Base-by-base conservation (phyloP, 1,140 invertebrate species). In the Drosophila albomicans region DNA sequence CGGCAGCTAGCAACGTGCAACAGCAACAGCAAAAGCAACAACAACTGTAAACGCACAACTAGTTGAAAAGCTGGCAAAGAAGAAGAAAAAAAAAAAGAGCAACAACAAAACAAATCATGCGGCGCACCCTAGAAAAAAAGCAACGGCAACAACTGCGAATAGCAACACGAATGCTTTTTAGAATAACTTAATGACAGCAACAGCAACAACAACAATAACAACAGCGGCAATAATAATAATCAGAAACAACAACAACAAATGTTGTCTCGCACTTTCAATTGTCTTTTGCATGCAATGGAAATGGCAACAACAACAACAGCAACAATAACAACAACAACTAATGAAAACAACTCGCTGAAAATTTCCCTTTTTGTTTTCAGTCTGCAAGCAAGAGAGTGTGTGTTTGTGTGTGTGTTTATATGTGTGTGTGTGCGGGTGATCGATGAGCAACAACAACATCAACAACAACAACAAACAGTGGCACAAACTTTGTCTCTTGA, bases 211-310 rank as follows among this genome's bases (percentile, higher is more conserved):
- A 63, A 63, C 67, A 15, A 10, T 2, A 20, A 20, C 20, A 20
- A 48, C 61, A 66, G 38, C 64, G 46, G 20, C 38, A 10, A 41
- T 41, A 41, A 41, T 41, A 10, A 41, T 11, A 52, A 64, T 46
- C 13, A 43, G 35, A 63, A 67, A 43, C 30, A 49, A 43, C 25
- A 63, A 41, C n/a, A 48, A 48, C 65, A 74, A 49, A 38, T 65
- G 67, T 68, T 51, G 56, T 35, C 62, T 78, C 63, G 56, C 79
- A 82, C 82, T 82, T 88, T 88, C 84, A 87, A 88, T 82, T 86
- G 79, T 76, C 75, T 81, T 59, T 68, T 49, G 62, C 48, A 70
- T 65, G 62, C 76, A 63, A 38, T 57, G 35, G 28, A 59, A 67
- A 58, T 4, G 51, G 32, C 32, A 51, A 51, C 35, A 61, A 28